Conservation (phyloP, 2,888 invertebrate species). For the Torymus aiolomorphi region DNA sequence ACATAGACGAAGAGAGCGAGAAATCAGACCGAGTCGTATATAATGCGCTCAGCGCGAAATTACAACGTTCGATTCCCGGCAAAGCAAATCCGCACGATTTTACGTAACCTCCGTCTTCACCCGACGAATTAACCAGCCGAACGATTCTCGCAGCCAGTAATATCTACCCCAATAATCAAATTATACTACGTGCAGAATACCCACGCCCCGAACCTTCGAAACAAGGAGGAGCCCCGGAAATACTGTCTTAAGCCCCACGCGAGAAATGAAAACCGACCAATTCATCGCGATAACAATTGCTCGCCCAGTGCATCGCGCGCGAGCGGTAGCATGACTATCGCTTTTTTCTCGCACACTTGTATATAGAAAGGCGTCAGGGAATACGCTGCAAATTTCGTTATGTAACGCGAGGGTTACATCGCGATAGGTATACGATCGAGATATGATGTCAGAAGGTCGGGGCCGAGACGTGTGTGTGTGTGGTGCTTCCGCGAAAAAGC, state of each 20-base stretch:
- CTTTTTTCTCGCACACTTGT: not conserved
- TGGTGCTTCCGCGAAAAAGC: slow-evolving; percentile 58
- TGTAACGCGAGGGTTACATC: too few species aligned
- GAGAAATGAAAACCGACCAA: slow-evolving; percentile 26
- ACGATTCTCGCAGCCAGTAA: not conserved
- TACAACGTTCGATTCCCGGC: too few species aligned
- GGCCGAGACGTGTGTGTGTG: slow-evolving; percentile 22
- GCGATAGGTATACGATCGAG: slow-evolving; percentile 21
- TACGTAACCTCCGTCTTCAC: too few species aligned
- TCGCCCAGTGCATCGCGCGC: not conserved
- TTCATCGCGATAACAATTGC: slow-evolving; percentile 32
- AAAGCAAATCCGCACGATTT: too few species aligned
- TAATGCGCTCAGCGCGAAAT: too few species aligned
- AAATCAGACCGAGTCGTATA: too few species aligned
- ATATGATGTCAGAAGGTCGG: slow-evolving; percentile 59
- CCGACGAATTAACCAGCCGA: too few species aligned
- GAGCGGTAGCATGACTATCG: not conserved
- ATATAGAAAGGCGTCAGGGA: too few species aligned
- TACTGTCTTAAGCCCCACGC: not conserved
- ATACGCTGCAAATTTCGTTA: too few species aligned
- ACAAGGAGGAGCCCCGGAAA: too few species aligned
- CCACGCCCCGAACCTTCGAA: too few species aligned
- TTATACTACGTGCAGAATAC: not conserved
- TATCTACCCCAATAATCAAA: slow-evolving; percentile 24
- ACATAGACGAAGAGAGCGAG: too few species aligned